phyloP scores from a whole-genome alignment of 2,888 invertebrate genomes.

The Branchipolynoe longqiensis region DNA sequence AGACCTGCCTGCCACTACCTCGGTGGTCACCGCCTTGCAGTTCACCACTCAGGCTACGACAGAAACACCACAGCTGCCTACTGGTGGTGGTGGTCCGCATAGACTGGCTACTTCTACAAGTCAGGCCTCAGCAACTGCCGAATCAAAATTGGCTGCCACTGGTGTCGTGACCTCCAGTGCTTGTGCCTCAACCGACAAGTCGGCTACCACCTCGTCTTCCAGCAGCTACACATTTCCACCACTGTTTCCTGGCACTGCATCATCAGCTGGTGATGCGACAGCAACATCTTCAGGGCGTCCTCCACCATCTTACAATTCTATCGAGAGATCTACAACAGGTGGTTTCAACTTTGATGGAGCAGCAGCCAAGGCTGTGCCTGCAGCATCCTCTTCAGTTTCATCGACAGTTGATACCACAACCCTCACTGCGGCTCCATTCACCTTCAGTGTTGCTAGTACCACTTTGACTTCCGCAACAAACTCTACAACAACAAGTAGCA shows the following conservation, averaged over 20 bases:
- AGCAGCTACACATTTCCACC: neutral
- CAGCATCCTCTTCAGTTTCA: neutral
- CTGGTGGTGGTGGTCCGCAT: too few species aligned
- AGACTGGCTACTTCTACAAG: neutral
- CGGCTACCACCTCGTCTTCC: conserved; percentile 20
- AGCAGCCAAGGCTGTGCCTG: neutral
- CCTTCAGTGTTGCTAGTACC: neutral
- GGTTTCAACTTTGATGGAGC: conserved; percentile 14
- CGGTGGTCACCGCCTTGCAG: neutral
- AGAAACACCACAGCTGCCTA: neutral
- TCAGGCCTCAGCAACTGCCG: neutral
- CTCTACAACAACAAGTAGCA: conserved; percentile 18
- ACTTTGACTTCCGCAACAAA: neutral
- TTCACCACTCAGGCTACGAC: neutral
- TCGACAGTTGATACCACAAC: too few species aligned
- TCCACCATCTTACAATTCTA: neutral
- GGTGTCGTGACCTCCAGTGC: neutral
- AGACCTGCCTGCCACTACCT: neutral
- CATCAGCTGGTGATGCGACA: neutral
- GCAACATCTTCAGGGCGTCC: neutral
- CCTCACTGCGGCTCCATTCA: neutral
- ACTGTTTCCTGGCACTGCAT: neutral
- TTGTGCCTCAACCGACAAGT: neutral
- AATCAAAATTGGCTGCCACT: neutral
- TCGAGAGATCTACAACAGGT: neutral